Conservation (phyloP, 2,113 vertebrate genomes). For the Datnioides undecimradiatus region DNA sequence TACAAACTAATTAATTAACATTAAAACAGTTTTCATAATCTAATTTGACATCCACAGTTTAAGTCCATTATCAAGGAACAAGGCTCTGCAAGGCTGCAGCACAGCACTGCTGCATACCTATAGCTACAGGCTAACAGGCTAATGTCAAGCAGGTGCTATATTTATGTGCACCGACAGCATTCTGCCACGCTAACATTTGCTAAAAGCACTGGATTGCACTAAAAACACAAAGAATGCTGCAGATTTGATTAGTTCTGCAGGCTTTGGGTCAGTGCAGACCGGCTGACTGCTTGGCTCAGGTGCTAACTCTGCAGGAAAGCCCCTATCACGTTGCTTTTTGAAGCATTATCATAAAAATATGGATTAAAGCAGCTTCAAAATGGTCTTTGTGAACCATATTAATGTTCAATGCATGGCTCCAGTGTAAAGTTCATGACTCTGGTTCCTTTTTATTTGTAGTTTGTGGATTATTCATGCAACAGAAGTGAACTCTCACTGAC, state of each 20-base stretch:
- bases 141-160: background rate
- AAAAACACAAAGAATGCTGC: background rate
- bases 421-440: background rate
- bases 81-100: no score
- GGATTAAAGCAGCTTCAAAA: background rate
- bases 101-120: no score
- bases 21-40: no score
- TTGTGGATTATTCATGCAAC: constrained; percentile 17
- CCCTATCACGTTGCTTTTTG: background rate
- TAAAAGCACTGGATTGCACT: no score
- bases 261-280: no score
- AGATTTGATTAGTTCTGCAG: no score
- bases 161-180: background rate
- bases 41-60: no score
- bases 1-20: no score
- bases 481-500: background rate
- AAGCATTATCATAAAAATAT: background rate
- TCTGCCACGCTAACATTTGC: background rate
- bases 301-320: background rate
- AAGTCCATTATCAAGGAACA: no score
- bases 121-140: no score
- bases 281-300: no score
- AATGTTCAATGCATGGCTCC: background rate
- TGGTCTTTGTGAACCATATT: background rate
- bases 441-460: background rate